phyloP scores from a whole-genome alignment of 2,888 invertebrate species.

The Lasioglossum villosulum region DNA sequence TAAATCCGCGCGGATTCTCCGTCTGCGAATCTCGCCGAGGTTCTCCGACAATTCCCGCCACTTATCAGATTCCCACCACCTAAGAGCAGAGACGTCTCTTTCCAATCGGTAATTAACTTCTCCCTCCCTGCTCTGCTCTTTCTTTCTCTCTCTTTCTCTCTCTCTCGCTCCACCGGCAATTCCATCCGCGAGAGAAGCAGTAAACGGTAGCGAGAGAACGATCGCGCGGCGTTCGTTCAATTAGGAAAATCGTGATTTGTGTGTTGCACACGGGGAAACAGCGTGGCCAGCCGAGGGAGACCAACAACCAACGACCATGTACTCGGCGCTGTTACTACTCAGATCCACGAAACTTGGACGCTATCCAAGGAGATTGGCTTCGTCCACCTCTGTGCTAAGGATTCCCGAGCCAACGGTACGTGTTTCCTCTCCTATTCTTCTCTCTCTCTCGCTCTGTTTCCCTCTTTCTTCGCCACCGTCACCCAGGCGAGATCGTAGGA shows the following conservation, averaged over 20 bases:
- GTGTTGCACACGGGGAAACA: neutral
- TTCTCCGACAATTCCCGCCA: neutral
- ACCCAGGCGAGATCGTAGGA: neutral
- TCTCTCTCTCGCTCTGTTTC: conserved; percentile 13
- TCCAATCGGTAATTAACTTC: conserved; percentile 18
- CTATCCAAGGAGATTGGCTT: conserved; percentile 67
- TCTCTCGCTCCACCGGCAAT: neutral
- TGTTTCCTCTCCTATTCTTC: conserved; percentile 43
- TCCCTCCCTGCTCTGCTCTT: neutral
- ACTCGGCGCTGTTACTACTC: conserved; percentile 72
- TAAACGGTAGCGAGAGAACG: neutral
- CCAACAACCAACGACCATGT: conserved; percentile 70
- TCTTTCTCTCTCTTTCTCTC: neutral
- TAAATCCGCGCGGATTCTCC: neutral
- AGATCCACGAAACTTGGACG: conserved; percentile 67
- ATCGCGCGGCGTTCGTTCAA: conserved; percentile 15
- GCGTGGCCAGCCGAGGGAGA: neutral
- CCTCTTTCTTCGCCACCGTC: neutral
- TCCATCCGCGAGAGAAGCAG: neutral
- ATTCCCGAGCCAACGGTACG: conserved; percentile 82
- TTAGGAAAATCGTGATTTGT: conserved; percentile 45
- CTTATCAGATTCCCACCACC: conserved; percentile 1
- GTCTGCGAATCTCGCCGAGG: neutral
- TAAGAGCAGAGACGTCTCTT: neutral
- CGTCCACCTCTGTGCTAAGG: conserved; percentile 81